A percentile compares a stretch with the other conserved stretches of the same genome.
Conservation (phyloP, 2,888 invertebrate species). For the Trachelus stipa region DNA sequence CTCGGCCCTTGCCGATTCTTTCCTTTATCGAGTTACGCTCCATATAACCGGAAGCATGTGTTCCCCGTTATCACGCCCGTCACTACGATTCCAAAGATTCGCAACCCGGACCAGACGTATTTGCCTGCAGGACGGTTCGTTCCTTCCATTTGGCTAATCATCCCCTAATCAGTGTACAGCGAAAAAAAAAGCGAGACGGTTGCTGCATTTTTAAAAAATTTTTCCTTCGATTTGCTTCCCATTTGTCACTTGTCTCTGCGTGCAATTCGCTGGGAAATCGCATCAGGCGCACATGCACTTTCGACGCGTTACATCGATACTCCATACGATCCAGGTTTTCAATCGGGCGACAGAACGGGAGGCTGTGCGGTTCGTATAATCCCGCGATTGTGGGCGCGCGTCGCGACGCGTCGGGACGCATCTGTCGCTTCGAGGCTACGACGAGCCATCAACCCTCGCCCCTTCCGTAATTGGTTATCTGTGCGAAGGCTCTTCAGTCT, state of each 20-base stretch:
- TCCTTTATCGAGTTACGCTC: slow-evolving; percentile 60
- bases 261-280: no score
- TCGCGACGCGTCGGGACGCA: slow-evolving; percentile 54
- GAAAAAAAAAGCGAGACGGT: no score
- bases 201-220: no score
- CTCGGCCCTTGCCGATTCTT: slow-evolving; percentile 46
- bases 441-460: slow-evolving; percentile 42
- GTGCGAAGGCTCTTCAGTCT: slow-evolving; percentile 64
- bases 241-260: no score
- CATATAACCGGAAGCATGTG: slow-evolving; percentile 57
- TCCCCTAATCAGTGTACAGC: no score
- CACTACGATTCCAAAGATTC: slow-evolving; percentile 5
- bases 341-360: slow-evolving; percentile 15
- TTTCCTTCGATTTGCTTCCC: no score
- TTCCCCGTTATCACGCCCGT: slow-evolving; percentile 46
- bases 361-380: slow-evolving; percentile 44
- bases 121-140: no score
- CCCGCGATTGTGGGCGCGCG: slow-evolving; percentile 52
- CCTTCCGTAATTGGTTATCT: slow-evolving; percentile 64
- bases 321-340: neutral
- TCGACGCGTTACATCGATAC: neutral
- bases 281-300: no score
- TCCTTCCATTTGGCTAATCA: no score
- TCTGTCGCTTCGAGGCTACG: slow-evolving; percentile 50
- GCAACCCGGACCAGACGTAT: neutral